A percentile compares a stretch with the other conserved stretches of the same genome.
phyloP scores from a whole-genome alignment of 35 echinoderm and acorn worm species.

The Anneissia japonica region DNA sequence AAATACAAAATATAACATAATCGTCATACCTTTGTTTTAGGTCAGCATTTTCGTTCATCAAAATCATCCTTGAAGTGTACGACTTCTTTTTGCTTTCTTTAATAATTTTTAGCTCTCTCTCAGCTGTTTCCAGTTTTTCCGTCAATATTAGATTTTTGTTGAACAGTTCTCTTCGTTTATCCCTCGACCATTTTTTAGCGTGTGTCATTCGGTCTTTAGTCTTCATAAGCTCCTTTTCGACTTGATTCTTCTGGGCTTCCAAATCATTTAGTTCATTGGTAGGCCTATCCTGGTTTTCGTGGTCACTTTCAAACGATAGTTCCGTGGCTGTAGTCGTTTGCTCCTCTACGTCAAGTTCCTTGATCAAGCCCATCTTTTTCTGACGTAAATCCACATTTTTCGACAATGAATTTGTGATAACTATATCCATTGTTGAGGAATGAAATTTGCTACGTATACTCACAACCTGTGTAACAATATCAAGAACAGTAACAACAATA shows the following conservation, averaged over 20 bases:
- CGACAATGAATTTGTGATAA: no score
- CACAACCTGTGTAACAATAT: no score
- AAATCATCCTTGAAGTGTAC: not conserved
- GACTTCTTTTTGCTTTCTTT: not conserved
- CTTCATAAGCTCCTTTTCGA: not conserved
- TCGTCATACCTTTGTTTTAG: not conserved
- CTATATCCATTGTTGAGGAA: no score
- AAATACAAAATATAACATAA: no score
- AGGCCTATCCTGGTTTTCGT: not conserved
- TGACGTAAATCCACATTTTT: no score
- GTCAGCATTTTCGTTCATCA: not conserved
- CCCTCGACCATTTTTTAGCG: not conserved
- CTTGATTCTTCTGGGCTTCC: not conserved
- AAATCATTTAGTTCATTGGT: not conserved
- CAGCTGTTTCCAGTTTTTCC: not conserved
- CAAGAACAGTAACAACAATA: no score
- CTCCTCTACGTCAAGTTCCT: not conserved
- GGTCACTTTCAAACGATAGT: not conserved
- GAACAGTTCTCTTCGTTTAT: not conserved
- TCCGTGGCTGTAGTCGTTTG: not conserved
- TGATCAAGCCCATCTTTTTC: not conserved
- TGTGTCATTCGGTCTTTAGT: not conserved
- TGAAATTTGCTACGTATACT: no score
- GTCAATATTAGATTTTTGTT: not conserved
- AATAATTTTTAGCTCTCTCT: not conserved